These are phyloP conservation scores for Cydia amplana DNA, from an alignment of 1,140 invertebrate species.

Conservation along the genomic window DNA sequence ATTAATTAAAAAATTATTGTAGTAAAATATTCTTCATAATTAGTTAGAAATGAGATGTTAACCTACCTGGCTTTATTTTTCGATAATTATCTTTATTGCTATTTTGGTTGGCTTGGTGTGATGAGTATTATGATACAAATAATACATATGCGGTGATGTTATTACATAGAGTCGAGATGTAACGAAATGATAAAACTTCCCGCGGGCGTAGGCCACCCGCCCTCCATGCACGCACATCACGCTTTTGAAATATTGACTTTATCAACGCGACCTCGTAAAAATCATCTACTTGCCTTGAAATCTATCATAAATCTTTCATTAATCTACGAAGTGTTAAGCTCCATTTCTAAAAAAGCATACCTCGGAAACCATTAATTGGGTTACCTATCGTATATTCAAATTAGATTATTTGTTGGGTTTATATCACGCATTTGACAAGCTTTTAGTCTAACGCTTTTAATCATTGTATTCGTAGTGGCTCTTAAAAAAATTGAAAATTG, in stretches of 20 bases:
- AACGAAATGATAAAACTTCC: slow-evolving; percentile 24
- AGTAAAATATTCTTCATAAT: no score
- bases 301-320: no score
- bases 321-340: no score
- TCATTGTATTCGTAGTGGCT: no score
- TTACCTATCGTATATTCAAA: no score
- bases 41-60: no score
- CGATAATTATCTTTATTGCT: not conserved
- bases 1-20: no score
- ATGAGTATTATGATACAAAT: not conserved
- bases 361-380: no score
- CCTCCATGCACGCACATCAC: slow-evolving; percentile 5
- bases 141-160: slow-evolving; percentile 5
- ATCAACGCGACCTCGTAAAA: not conserved
- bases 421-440: no score
- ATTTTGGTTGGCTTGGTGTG: not conserved
- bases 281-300: not conserved
- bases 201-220: not conserved
- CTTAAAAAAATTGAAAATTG: not conserved
- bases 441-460: no score
- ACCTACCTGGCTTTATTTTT: not conserved
- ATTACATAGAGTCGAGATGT: slow-evolving; percentile 23
- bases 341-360: no score
- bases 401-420: no score
- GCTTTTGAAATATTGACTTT: slow-evolving; percentile 26